Conservation (phyloP, 2,113 vertebrate genomes). For the Columba janthina region DNA sequence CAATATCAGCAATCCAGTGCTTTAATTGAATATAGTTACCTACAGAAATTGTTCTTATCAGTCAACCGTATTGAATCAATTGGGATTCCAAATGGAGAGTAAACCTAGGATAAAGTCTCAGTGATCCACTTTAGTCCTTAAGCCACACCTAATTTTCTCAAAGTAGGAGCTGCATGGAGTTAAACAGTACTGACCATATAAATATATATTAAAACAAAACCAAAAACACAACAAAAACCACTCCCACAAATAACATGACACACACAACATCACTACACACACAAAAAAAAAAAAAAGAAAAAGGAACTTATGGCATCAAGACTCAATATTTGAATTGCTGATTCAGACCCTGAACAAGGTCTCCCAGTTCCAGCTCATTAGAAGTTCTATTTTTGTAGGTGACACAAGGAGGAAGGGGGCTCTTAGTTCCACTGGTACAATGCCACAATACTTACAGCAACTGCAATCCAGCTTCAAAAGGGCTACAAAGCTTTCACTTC, state of each 20-base stretch:
- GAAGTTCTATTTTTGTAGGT: neutral
- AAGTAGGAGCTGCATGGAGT: neutral
- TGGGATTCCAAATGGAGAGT: neutral
- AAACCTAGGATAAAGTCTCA: neutral
- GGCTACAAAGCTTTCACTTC: constrained; percentile 57
- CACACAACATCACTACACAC: no score
- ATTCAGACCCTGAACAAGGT: neutral
- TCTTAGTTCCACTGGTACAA: neutral
- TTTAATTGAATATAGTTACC: neutral
- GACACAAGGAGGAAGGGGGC: neutral
- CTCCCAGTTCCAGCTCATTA: neutral
- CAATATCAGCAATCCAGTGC: neutral
- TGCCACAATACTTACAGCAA: neutral
- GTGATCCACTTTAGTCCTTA: neutral
- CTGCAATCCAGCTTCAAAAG: constrained; percentile 29
- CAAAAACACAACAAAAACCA: no score
- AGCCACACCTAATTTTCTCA: neutral
- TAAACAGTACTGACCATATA: neutral
- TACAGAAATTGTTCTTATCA: neutral
- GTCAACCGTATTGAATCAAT: neutral
- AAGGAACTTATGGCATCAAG: neutral
- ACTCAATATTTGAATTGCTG: neutral
- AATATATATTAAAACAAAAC: neutral
- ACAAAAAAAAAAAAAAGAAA: neutral
- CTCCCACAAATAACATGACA: no score